These are phyloP conservation scores for Fistularia tabacaria DNA, from an alignment of 2,797 vertebrate species.

Conservation along the genomic window DNA sequence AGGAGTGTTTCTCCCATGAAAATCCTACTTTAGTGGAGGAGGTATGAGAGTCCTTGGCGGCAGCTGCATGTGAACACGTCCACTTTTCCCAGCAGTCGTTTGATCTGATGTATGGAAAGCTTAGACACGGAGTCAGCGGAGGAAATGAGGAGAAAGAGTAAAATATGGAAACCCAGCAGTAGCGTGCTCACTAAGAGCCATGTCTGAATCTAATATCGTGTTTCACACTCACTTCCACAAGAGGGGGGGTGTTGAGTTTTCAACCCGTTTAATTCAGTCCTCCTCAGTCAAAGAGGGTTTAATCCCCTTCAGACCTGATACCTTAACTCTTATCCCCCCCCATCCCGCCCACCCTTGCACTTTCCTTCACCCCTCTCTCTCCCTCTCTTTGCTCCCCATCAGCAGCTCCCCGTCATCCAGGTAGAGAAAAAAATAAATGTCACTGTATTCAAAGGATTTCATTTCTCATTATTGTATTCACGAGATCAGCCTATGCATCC, in stretches of 20 bases:
- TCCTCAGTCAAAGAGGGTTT: constrained; percentile 55
- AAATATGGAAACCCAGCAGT: constrained; percentile 16
- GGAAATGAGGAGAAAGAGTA: not conserved
- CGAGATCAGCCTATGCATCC: too few relatives aligned
- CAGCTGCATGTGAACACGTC: too few relatives aligned
- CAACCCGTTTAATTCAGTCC: constrained; percentile 50
- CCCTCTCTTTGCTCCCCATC: constrained; percentile 5
- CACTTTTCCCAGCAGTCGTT: too few relatives aligned
- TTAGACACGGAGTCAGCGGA: constrained; percentile 2
- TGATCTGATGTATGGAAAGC: not conserved
- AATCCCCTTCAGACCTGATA: constrained; percentile 54
- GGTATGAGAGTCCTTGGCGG: too few relatives aligned
- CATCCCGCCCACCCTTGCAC: constrained; percentile 8
- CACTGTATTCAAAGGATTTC: too few relatives aligned
- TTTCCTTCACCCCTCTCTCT: constrained; percentile 23
- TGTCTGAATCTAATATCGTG: constrained; percentile 37
- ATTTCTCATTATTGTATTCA: too few relatives aligned
- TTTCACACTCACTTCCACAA: constrained; percentile 41
- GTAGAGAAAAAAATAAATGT: too few relatives aligned
- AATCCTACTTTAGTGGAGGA: too few relatives aligned
- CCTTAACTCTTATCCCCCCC: constrained; percentile 41
- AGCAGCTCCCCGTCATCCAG: not conserved
- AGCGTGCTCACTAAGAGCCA: constrained; percentile 7
- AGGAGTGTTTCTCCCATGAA: too few relatives aligned
- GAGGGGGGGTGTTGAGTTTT: constrained; percentile 14